phyloP scores from a whole-genome alignment of 1,140 invertebrate genomes.

The Eumaeus atala region DNA sequence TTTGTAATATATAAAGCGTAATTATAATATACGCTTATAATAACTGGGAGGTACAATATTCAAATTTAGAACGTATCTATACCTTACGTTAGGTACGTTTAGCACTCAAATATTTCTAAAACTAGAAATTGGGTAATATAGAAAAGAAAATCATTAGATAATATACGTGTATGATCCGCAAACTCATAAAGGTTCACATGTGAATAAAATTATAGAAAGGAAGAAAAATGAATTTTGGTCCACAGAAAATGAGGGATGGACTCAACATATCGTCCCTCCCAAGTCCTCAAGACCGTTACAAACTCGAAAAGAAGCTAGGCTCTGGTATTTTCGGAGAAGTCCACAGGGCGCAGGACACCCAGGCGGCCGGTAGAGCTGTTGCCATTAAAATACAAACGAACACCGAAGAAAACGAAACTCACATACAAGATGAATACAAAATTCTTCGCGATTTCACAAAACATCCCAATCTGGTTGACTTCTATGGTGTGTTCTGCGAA shows the following conservation, averaged over 20 bases:
- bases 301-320: conserved; percentile 80
- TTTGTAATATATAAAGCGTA: no score
- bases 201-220: no score
- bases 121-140: no score
- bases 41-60: no score
- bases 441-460: conserved; percentile 85
- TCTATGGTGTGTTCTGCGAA: conserved; percentile 88
- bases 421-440: conserved; percentile 89
- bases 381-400: conserved; percentile 89
- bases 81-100: no score
- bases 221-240: not conserved
- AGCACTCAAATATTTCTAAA: no score
- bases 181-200: no score
- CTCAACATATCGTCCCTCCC: conserved; percentile 75
- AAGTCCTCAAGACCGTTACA: conserved; percentile 80
- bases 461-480: conserved; percentile 87
- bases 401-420: conserved; percentile 78
- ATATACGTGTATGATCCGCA: no score
- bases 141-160: no score
- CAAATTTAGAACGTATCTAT: no score
- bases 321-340: conserved; percentile 85
- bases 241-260: conserved; percentile 52
- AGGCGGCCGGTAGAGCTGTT: conserved; percentile 81
- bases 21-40: no score
- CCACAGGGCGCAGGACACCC: conserved; percentile 82